phyloP scores from a whole-genome alignment of 2,113 vertebrate species.

The Callionymus lyra region DNA sequence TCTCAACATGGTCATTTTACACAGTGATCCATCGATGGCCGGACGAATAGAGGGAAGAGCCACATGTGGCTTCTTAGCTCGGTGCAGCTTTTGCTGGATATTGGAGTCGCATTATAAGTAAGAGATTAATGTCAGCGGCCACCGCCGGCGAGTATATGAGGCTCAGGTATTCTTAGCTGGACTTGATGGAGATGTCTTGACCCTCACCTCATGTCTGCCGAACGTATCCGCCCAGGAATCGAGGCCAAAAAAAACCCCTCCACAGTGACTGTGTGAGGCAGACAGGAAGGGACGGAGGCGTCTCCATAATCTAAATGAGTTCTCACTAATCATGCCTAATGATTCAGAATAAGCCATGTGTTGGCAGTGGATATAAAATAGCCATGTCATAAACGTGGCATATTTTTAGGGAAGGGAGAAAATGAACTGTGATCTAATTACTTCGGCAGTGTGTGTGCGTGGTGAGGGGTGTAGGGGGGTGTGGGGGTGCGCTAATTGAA shows the following conservation, averaged over 20 bases:
- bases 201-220: conserved; percentile 1
- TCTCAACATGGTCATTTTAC: too few relatives aligned
- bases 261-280: conserved; percentile 13
- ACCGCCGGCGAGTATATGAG: too few relatives aligned
- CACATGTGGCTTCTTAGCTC: too few relatives aligned
- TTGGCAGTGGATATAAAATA: conserved; percentile 52
- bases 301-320: conserved; percentile 57
- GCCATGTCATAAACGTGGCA: conserved; percentile 39
- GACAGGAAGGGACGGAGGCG: conserved; percentile 17
- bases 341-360: conserved; percentile 61
- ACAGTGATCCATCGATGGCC: too few relatives aligned
- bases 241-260: conserved; percentile 6
- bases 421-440: conserved; percentile 68
- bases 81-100: not conserved
- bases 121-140: too few relatives aligned
- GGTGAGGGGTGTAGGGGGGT: conserved; percentile 26
- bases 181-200: too few relatives aligned
- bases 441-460: conserved; percentile 27
- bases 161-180: too few relatives aligned
- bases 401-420: conserved; percentile 60
- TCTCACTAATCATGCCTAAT: conserved; percentile 64
- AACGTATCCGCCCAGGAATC: conserved; percentile 6
- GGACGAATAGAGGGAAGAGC: too few relatives aligned
- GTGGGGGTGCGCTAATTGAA: conserved; percentile 36
- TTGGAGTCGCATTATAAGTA: conserved; percentile 2